Percentiles rank a stretch among this genome's conserved stretches.
Evolutionary conservation across 2,797 vertebrate genomes (phyloP).

Genomic region (Thaleichthys pacificus): DNA sequence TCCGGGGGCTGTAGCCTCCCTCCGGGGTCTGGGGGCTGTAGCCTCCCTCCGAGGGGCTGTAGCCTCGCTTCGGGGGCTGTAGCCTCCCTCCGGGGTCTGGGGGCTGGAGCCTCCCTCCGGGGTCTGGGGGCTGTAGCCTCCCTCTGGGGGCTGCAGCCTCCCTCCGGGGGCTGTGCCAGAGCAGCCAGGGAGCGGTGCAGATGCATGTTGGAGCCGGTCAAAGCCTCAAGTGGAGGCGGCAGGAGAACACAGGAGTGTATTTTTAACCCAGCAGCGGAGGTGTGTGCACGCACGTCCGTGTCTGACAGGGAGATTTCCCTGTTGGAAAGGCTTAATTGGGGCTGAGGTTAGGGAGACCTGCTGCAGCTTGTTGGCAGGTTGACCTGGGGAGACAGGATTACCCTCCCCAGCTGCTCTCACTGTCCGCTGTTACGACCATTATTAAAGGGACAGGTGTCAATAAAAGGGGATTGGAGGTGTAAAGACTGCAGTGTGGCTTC

Average conservation of each 20-base stretch:
- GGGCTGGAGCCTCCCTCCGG: too few species aligned
- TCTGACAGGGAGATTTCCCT: constrained; percentile 61
- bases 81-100: too few species aligned
- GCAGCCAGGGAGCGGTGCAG: constrained; percentile 22
- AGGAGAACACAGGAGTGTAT: constrained; percentile 47
- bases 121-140: too few species aligned
- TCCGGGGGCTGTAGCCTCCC: too few species aligned
- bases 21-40: too few species aligned
- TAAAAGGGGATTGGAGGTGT: constrained; percentile 1
- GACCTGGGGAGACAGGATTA: constrained; percentile 76
- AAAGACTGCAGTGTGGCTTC: neutral
- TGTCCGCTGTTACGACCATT: constrained; percentile 42
- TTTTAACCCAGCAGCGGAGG: constrained; percentile 62
- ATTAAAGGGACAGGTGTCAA: constrained; percentile 57
- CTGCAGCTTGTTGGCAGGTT: constrained; percentile 70
- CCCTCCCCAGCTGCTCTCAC: constrained; percentile 69
- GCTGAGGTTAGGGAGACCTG: constrained; percentile 64
- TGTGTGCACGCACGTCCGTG: constrained; percentile 29
- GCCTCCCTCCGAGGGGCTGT: too few species aligned
- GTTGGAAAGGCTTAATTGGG: constrained; percentile 72
- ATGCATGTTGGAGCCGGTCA: constrained; percentile 65
- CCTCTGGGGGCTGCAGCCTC: too few species aligned
- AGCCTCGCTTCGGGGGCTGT: too few species aligned
- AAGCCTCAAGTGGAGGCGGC: constrained; percentile 48
- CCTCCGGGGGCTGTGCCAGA: constrained; percentile 19